phyloP scores from a whole-genome alignment of 2,113 vertebrate genomes.

The Syngnathus typhle region DNA sequence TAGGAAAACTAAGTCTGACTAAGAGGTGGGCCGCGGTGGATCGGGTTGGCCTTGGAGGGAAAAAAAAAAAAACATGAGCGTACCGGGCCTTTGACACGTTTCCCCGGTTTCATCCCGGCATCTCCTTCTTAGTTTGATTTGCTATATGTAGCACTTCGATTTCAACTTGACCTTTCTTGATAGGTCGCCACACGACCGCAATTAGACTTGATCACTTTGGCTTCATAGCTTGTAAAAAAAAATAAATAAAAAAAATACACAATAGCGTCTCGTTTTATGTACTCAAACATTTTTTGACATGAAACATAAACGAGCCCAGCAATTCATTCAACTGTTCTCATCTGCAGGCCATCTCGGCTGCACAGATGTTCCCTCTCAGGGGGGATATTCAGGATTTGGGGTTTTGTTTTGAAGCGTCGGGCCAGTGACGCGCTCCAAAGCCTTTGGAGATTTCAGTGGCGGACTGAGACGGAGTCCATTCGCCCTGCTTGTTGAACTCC shows the following conservation, averaged over 20 bases:
- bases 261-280: background rate
- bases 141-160: slow-evolving; percentile 33
- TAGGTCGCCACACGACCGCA: slow-evolving; percentile 22
- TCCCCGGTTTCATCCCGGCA: slow-evolving; percentile 24
- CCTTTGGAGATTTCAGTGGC: slow-evolving; percentile 49
- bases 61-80: slow-evolving; percentile 53
- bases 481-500: slow-evolving; percentile 46
- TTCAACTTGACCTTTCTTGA: slow-evolving; percentile 15
- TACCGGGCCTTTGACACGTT: slow-evolving; percentile 34
- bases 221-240: background rate
- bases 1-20: slow-evolving; percentile 46
- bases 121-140: slow-evolving; percentile 18
- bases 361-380: slow-evolving; percentile 63
- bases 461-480: slow-evolving; percentile 41
- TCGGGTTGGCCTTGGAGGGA: slow-evolving; percentile 53
- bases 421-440: slow-evolving; percentile 53
- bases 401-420: slow-evolving; percentile 55
- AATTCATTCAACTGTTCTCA: slow-evolving; percentile 27
- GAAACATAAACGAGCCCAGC: background rate
- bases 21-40: slow-evolving; percentile 31
- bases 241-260: background rate
- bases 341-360: slow-evolving; percentile 30
- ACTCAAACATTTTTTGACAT: slow-evolving; percentile 1
- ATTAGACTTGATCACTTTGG: slow-evolving; percentile 25
- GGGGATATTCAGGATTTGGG: slow-evolving; percentile 57